Conservation (phyloP, 2,113 vertebrate genomes). For the Plecturocebus donacophilus region DNA sequence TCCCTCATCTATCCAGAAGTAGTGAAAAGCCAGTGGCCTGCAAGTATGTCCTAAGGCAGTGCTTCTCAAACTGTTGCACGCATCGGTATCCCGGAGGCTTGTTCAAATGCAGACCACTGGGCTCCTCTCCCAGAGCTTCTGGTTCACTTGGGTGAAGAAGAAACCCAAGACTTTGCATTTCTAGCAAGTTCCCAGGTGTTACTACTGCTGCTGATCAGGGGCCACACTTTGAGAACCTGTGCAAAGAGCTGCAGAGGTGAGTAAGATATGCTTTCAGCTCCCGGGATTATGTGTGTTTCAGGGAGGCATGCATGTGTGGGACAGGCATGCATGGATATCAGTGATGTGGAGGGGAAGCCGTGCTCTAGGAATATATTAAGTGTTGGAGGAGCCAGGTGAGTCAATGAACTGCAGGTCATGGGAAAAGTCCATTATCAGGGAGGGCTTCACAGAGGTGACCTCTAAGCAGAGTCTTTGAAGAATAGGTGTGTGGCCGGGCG, state of each 20-base stretch:
- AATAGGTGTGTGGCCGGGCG: neutral
- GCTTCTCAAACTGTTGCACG: neutral
- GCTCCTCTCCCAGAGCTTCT: neutral
- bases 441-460: neutral
- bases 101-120: neutral
- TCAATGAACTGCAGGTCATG: neutral
- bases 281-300: neutral
- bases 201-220: neutral
- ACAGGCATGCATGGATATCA: neutral
- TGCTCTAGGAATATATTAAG: neutral
- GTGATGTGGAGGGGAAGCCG: neutral
- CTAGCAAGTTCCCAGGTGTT: neutral
- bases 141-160: neutral
- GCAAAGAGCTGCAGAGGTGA: neutral
- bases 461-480: neutral
- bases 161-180: neutral
- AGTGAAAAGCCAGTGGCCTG: neutral
- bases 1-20: neutral
- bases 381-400: neutral
- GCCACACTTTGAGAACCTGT: neutral
- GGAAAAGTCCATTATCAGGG: neutral
- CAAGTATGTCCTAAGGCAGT: neutral
- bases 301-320: too few relatives aligned
- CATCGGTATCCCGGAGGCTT: neutral
- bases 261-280: neutral